Evolutionary conservation across 1,140 invertebrate genomes (phyloP).

Genomic region (Lutraria rhynchaena): DNA sequence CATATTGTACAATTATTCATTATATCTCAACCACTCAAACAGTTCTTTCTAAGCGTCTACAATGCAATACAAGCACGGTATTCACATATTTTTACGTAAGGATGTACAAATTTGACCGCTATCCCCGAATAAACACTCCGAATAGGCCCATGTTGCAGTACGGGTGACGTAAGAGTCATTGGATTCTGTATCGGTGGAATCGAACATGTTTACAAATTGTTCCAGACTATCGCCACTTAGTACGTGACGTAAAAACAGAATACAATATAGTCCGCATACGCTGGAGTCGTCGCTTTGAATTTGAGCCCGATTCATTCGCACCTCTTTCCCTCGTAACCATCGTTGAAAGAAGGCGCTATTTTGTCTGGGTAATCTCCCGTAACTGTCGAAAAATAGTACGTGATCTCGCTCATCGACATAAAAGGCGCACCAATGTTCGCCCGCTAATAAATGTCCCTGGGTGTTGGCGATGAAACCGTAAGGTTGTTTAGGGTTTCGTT

Average conservation of each 20-base stretch:
- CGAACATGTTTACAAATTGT: neutral
- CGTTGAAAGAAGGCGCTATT: constrained; percentile 14
- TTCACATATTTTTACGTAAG: neutral
- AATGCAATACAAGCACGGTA: neutral
- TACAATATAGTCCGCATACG: neutral
- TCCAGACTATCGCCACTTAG: neutral
- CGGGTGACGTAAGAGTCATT: neutral
- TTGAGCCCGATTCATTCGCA: neutral
- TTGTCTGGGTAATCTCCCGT: constrained; percentile 6
- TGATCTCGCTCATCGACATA: constrained; percentile 25
- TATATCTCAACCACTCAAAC: neutral
- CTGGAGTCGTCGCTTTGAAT: neutral
- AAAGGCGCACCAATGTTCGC: constrained; percentile 56
- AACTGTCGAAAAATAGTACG: constrained; percentile 55
- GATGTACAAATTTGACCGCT: neutral
- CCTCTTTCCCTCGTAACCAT: neutral
- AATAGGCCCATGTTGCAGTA: neutral
- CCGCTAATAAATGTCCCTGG: neutral
- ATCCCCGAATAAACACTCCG: neutral
- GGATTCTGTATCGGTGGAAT: neutral
- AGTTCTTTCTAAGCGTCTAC: neutral
- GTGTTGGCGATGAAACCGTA: constrained; percentile 55
- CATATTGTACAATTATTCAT: neutral
- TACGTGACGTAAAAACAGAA: neutral
- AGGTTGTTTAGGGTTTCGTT: neutral